Evolutionary conservation across 2,888 invertebrate genomes (phyloP), one percentile per base, ranked within the genome.

Genomic region (Ceramica pisi): DNA sequence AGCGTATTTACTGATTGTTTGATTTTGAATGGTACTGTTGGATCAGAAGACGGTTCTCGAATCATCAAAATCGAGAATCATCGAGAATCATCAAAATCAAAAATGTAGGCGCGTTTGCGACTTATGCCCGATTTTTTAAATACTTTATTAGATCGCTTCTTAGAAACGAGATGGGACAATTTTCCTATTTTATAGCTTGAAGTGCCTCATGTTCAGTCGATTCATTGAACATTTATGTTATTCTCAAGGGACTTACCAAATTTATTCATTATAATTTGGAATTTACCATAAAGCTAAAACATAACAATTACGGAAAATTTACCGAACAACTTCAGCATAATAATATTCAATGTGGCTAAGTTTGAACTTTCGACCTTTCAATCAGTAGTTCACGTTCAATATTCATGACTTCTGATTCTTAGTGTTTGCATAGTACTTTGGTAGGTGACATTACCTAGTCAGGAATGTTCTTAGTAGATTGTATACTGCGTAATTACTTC

Each of bases 321-420:
- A 46, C n/a, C 19, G 1, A 71, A 12, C 26, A 26, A 71, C 14
- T 78, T 62, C n/a, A 59, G n/a, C n/a, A 53, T 9, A 41, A 44
- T 74, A 64, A 26, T n/a, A n/a, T 74, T 64, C 44, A 71, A 50
- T n/a, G 19, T 71, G 23, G 16, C 10, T 9, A 6, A 46, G 44
- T 53, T 71, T 53, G 31, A 76, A 60, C 59, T 63, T 26, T 56
- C 10, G 44, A 64, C 60, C 60, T 80, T 75, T 64, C 31, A 51
- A 46, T 74, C 35, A 46, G 23, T 48, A 65, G 23, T 60, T 75
- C 55, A 51, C 16, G 55, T 67, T 67, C 19, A 53, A 50, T 75
- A 80, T 64, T 64, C 69, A 80, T 60, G 51, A 19, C 19, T 60
- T 50, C 67, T 63, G n/a, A n/a, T 64, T 68, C 46, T 16, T 26